phyloP scores from a whole-genome alignment of 2,113 vertebrate genomes.

The Larimichthys crocea region DNA sequence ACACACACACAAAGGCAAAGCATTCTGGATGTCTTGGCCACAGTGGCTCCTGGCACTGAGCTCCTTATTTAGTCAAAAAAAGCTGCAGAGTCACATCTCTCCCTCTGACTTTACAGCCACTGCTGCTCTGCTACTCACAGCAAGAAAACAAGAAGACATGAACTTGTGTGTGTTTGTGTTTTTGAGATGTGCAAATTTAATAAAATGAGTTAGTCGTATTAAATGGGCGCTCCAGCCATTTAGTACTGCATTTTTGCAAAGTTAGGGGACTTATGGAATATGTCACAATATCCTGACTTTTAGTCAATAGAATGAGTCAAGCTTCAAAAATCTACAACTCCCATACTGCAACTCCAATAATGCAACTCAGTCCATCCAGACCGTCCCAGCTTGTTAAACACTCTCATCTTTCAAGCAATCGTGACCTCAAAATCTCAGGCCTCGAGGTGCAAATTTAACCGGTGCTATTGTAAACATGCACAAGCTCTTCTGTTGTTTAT shows the following conservation, averaged over 20 bases:
- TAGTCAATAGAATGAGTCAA: not conserved
- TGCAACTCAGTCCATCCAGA: not conserved
- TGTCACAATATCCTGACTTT: not conserved
- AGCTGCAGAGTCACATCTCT: conserved; percentile 61
- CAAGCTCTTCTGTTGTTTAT: not conserved
- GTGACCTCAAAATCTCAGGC: not conserved
- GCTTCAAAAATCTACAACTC: not conserved
- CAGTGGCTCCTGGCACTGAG: conserved; percentile 69
- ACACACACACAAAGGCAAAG: conserved; percentile 53
- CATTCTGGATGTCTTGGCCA: conserved; percentile 75
- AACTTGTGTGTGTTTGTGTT: not conserved
- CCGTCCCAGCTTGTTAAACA: not conserved
- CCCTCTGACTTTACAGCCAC: conserved; percentile 11
- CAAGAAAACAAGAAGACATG: not conserved
- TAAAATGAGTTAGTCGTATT: not conserved
- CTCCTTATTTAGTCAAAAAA: conserved; percentile 83
- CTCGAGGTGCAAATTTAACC: not conserved
- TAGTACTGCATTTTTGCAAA: not conserved
- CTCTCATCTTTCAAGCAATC: not conserved
- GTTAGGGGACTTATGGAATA: not conserved
- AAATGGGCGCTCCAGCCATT: not conserved
- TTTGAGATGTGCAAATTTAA: not conserved
- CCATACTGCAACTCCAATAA: conserved; percentile 5
- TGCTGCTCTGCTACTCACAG: conserved; percentile 26
- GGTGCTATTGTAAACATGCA: not conserved